Conservation (phyloP, 2,888 invertebrate species). For the Lepidocyrtoides sp. region DNA sequence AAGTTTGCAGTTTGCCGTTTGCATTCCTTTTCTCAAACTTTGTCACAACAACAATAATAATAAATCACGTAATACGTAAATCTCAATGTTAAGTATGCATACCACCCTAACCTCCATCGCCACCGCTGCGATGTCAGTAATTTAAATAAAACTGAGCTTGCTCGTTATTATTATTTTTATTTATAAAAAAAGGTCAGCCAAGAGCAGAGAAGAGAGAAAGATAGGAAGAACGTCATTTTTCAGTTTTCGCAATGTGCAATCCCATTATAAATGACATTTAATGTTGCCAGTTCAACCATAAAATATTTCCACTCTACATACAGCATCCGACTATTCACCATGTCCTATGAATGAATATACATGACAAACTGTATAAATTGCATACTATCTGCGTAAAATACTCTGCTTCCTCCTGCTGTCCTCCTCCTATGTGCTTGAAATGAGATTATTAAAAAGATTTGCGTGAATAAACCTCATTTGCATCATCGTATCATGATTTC, state of each 20-base stretch:
- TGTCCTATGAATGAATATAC: too few relatives aligned
- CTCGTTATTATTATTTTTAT: neutral
- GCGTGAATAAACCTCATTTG: neutral
- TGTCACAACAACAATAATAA: constrained; percentile 5
- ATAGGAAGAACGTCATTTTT: neutral
- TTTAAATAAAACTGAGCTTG: neutral
- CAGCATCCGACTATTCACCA: too few relatives aligned
- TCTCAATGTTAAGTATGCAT: neutral
- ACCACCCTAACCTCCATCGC: too few relatives aligned
- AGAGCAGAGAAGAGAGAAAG: neutral
- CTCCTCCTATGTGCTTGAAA: too few relatives aligned
- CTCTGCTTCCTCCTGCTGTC: too few relatives aligned
- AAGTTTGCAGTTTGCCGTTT: too few relatives aligned
- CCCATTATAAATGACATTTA: neutral
- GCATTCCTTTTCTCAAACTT: neutral
- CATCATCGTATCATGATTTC: neutral
- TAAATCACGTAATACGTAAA: neutral
- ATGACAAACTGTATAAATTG: too few relatives aligned
- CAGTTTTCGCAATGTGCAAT: neutral
- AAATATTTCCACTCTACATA: too few relatives aligned
- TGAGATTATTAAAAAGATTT: neutral
- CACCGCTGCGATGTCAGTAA: too few relatives aligned
- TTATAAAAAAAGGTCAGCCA: neutral
- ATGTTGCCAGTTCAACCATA: too few relatives aligned
- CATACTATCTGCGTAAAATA: too few relatives aligned